Percentiles rank a stretch among this genome's conserved stretches.
phyloP scores from a whole-genome alignment of 2,113 vertebrate species.

The Cinclus cinclus region DNA sequence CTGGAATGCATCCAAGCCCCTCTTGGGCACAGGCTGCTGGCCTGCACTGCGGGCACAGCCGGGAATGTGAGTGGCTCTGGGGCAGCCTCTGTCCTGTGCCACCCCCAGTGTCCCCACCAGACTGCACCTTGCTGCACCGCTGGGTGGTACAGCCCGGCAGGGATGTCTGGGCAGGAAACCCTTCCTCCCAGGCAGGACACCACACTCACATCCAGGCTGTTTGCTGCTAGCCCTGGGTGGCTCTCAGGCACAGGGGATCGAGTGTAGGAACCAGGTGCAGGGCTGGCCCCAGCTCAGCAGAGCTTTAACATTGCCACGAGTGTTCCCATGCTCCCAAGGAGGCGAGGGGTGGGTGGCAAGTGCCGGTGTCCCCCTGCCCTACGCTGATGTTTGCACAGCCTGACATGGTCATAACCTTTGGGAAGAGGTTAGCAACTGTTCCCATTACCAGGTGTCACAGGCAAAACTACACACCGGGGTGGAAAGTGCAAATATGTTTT shows the following conservation, averaged over 20 bases:
- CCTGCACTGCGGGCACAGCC: accelerated
- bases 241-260: accelerated
- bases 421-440: not conserved
- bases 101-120: not conserved
- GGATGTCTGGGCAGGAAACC: not conserved
- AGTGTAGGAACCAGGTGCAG: not conserved
- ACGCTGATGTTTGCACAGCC: too few relatives aligned
- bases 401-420: not conserved
- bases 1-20: not conserved
- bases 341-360: not conserved
- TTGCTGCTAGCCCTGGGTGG: accelerated
- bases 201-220: accelerated
- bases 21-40: not conserved
- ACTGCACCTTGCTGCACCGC: accelerated
- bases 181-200: not conserved
- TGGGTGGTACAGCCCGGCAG: accelerated
- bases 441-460: not conserved
- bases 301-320: not conserved
- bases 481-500: not conserved
- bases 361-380: not conserved
- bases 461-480: not conserved
- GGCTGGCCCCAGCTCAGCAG: not conserved
- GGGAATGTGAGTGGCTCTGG: accelerated
- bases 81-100: not conserved
- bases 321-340: not conserved